These are phyloP conservation scores for Acanthisitta chloris DNA, from an alignment of 2,113 vertebrate species.

Conservation along the genomic window DNA sequence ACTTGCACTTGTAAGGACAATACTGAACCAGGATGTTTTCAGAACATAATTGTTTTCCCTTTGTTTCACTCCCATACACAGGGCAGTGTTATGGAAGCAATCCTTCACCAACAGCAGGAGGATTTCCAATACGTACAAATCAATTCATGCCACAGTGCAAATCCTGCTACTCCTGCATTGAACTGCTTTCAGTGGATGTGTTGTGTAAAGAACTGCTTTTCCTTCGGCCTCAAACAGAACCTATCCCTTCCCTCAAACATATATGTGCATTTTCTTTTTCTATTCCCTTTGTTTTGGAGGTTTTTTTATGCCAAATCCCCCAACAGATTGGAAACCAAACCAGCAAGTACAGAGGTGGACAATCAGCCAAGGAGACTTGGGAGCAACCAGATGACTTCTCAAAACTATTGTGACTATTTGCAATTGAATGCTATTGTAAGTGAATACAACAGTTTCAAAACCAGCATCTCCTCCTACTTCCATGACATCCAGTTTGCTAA, in stretches of 20 bases:
- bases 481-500: neutral
- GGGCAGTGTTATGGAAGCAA: neutral
- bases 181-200: neutral
- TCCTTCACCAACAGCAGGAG: neutral
- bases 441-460: neutral
- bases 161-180: neutral
- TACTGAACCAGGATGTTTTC: neutral
- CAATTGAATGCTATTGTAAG: neutral
- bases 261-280: neutral
- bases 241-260: neutral
- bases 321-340: neutral
- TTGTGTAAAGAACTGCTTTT: neutral
- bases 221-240: neutral
- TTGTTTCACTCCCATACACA: neutral
- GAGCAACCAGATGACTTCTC: neutral
- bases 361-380: neutral
- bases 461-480: slow-evolving; percentile 19
- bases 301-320: no score
- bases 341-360: neutral
- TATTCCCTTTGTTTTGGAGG: neutral
- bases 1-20: neutral
- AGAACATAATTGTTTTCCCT: neutral
- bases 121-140: neutral
- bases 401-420: neutral
- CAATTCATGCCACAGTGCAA: neutral